phyloP scores from a whole-genome alignment of 2,888 invertebrate species.

The Baronia brevicornis region DNA sequence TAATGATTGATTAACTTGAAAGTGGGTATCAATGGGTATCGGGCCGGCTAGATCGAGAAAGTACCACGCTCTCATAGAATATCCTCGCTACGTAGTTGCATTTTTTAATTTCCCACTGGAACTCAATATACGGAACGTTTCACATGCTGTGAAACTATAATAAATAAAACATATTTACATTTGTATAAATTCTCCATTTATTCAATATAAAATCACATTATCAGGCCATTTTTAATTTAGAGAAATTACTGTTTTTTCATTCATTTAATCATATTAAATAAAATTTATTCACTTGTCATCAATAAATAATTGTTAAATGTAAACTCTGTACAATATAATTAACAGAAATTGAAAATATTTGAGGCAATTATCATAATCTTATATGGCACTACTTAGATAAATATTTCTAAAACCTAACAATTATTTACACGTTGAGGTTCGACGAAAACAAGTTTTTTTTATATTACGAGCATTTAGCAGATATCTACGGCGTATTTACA shows the following conservation, averaged over 20 bases:
- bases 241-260: constrained; percentile 1
- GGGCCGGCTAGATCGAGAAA: no score
- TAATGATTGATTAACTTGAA: no score
- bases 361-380: constrained; percentile 24
- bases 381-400: constrained; percentile 26
- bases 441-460: not conserved
- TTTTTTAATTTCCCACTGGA: no score
- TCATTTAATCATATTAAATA: not conserved
- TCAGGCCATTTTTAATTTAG: constrained; percentile 4
- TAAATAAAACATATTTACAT: no score
- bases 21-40: no score
- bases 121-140: no score
- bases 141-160: no score
- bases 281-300: not conserved
- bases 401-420: constrained; percentile 3
- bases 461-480: constrained; percentile 2
- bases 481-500: constrained; percentile 41
- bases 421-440: no score
- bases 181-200: no score
- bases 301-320: constrained; percentile 18
- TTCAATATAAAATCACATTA: constrained; percentile 12
- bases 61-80: no score
- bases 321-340: constrained; percentile 68
- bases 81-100: no score
- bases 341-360: constrained; percentile 60